Base-by-base conservation (phyloP, 2,113 vertebrate species). In the Copsychus sechellarum region DNA sequence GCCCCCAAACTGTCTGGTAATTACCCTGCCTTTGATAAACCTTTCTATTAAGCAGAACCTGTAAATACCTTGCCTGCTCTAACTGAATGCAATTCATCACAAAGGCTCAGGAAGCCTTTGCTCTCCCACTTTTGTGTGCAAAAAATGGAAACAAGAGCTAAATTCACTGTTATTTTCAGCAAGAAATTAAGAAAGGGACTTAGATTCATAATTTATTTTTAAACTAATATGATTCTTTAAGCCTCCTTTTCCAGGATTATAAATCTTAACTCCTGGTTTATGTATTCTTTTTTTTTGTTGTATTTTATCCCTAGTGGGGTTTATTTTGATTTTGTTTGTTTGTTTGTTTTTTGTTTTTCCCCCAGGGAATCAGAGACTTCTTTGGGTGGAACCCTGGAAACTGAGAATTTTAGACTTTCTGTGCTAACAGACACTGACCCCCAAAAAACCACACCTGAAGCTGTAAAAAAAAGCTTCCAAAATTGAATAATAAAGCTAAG, bases 1-100 rank as follows among this genome's bases (percentile, higher is more conserved):
- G 58, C 50, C 45, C 25, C 50, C 36, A 71, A 91, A 71, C 36
- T 78, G 22, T 4, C 74, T 82, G 78, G 77, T 91, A 95, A 95
- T 96, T 96, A 90, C 33, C 34, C 16, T 86, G 80, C 20, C 64
- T 91, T 92, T 94, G 90, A 95, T 73, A 95, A 95, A 95, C 85
- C 47, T 62, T 72, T 92, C 73, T 89, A 81, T 91, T 93, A 89
- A 82, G 28, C 47, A 73, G 64, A 65, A 48, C 81, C 71, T 91
- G 70, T 92, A 97, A 97, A 93, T 93, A 87, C 73, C 26, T 95
- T 51, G 34, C 90, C 26, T 61, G 53, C 66, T 76, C 40, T 94
- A 82, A 93, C 82, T 58, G 78, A 40, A 3, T 73, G 70, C 81
- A 71, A 92, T 97, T 88, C 50, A 95, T 96, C 87, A 86, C 57